phyloP scores from a whole-genome alignment of 2,113 vertebrate genomes.

The Odobenus rosmarus region DNA sequence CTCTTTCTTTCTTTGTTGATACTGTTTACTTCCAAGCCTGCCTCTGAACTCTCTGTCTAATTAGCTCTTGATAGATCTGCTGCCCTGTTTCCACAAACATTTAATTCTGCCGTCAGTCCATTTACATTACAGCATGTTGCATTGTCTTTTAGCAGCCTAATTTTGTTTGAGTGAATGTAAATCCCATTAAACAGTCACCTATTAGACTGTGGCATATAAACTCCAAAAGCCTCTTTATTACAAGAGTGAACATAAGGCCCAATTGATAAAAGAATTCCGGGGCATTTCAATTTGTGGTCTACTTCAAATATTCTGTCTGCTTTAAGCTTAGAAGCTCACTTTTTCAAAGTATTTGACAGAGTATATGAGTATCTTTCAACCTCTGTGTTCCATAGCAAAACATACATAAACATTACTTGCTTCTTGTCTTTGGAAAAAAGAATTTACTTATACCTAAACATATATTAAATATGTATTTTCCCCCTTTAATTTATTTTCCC shows the following conservation, averaged over 20 bases:
- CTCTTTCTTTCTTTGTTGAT: conserved; percentile 83
- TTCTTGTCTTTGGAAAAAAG: not conserved
- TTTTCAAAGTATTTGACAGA: conserved; percentile 73
- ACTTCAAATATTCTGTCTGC: conserved; percentile 75
- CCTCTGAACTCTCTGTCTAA: conserved; percentile 88
- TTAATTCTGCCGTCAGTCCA: conserved; percentile 89
- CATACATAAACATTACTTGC: not conserved
- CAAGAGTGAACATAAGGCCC: conserved; percentile 80
- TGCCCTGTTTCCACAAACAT: conserved; percentile 90
- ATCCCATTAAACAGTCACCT: conserved; percentile 91
- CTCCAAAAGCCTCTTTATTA: conserved; percentile 83
- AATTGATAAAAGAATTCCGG: conserved; percentile 82
- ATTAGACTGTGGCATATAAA: conserved; percentile 86
- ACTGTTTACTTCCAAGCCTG: conserved; percentile 87
- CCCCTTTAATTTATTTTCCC: not conserved
- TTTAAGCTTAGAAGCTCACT: conserved; percentile 63
- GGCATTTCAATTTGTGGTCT: conserved; percentile 76
- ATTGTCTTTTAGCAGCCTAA: conserved; percentile 90
- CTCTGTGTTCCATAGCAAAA: conserved; percentile 33
- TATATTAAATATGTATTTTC: not conserved
- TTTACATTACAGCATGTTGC: conserved; percentile 88
- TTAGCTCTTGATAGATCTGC: conserved; percentile 91
- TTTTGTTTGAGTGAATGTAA: conserved; percentile 90
- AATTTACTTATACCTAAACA: not conserved
- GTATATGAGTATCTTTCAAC: conserved; percentile 67